Percentiles rank a stretch among this genome's conserved stretches.
Conservation (phyloP, 2,888 invertebrate species). For the Pheosia gnoma region DNA sequence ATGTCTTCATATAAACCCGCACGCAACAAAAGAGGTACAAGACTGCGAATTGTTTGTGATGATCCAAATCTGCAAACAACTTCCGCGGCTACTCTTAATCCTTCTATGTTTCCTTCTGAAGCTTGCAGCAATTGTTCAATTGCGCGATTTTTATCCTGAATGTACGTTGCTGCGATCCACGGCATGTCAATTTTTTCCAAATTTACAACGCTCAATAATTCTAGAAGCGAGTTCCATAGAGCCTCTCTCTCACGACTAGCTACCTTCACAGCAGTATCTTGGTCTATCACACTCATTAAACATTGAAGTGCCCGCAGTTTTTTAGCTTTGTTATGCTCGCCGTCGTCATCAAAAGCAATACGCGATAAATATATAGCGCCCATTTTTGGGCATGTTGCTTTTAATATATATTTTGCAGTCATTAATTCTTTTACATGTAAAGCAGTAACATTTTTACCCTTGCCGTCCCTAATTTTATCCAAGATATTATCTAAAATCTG, state of each 20-base stretch:
- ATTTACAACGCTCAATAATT: slow-evolving; percentile 68
- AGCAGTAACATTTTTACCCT: slow-evolving; percentile 50
- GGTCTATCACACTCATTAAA: slow-evolving; percentile 75
- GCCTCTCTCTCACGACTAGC: slow-evolving; percentile 68
- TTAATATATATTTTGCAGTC: slow-evolving; percentile 78
- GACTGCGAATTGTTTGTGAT: slow-evolving; percentile 52
- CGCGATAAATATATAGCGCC: slow-evolving; percentile 78
- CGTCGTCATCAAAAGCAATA: slow-evolving; percentile 77
- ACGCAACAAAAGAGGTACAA: slow-evolving; percentile 63
- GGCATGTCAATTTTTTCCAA: slow-evolving; percentile 77
- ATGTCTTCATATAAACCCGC: slow-evolving; percentile 68
- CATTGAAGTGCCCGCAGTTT: slow-evolving; percentile 79
- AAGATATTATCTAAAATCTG: slow-evolving; percentile 78
- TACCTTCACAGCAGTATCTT: slow-evolving; percentile 75
- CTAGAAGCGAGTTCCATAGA: slow-evolving; percentile 73
- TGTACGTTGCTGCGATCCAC: slow-evolving; percentile 73
- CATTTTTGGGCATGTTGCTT: slow-evolving; percentile 80
- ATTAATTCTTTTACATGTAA: slow-evolving; percentile 67
- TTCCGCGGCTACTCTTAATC: slow-evolving; percentile 65
- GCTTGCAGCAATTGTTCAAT: slow-evolving; percentile 69
- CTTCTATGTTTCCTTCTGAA: slow-evolving; percentile 60
- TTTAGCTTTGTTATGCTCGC: slow-evolving; percentile 74
- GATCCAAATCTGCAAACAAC: slow-evolving; percentile 65
- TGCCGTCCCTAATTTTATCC: slow-evolving; percentile 57
- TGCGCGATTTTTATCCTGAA: slow-evolving; percentile 70